Conservation (phyloP, 2,113 vertebrate species). For the Hemibagrus wyckioides region DNA sequence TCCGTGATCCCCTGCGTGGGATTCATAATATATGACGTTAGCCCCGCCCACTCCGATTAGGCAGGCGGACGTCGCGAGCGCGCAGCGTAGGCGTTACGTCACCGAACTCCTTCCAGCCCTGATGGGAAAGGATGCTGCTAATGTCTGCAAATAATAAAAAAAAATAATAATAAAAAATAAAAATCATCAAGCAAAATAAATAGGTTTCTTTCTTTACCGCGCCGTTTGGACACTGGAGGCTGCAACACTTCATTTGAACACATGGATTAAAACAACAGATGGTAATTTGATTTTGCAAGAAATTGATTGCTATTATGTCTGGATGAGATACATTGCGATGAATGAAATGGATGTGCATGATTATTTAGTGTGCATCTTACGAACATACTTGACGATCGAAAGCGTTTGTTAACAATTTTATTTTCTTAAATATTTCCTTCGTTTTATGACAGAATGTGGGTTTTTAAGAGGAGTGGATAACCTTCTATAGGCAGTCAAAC, state of each 20-base stretch:
- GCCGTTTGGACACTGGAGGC: conserved; percentile 13
- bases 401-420: background rate
- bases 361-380: background rate
- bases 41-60: conserved; percentile 32
- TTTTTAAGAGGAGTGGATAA: conserved; percentile 22
- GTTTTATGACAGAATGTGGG: background rate
- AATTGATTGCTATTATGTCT: conserved; percentile 44
- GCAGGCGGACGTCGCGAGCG: conserved; percentile 66
- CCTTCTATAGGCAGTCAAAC: conserved; percentile 19
- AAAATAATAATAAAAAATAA: conserved; percentile 56
- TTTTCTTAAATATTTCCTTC: background rate
- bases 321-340: background rate
- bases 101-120: conserved; percentile 74
- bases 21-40: conserved; percentile 49
- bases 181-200: conserved; percentile 55
- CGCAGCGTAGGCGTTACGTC: conserved; percentile 75
- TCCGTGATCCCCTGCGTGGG: background rate
- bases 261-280: conserved; percentile 44
- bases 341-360: conserved; percentile 23
- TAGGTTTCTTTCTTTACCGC: conserved; percentile 8
- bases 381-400: background rate
- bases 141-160: conserved; percentile 66
- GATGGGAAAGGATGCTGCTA: conserved; percentile 67
- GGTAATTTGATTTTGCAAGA: conserved; percentile 62
- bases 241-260: background rate